Evolutionary conservation across 2,113 vertebrate species (phyloP), one percentile per base, ranked within the genome.

Genomic region (Lanius collurio): DNA sequence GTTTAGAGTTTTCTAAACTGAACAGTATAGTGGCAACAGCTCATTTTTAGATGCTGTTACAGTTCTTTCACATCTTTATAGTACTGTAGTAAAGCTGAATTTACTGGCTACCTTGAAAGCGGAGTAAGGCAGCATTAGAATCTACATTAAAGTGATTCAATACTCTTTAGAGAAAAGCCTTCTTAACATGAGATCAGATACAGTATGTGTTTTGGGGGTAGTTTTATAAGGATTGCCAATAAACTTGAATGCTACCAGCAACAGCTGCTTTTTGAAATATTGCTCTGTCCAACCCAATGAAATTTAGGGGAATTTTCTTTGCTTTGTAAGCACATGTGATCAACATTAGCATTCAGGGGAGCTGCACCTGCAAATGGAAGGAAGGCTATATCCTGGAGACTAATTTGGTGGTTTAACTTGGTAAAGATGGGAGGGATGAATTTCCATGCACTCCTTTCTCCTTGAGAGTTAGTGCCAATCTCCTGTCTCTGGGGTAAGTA

Each of bases 31-130:
- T 81, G 93, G 90, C 95, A 97, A 96, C 96, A 98, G 95, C 93
- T 98, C 97, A 94, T 96, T 97, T 98, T 97, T 95, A 96, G 95
- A 94, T 97, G 90, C 90, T 97, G 69, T 97, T 97, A 96, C 89
- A 84, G 93, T 94, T 96, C 93, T 97, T 97, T 97, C 95, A 95
- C 95, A 93, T 97, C 97, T 98, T 97, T 98, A 97, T 97, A 96
- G 97, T 96, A 92, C 81, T 91, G 71, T 97, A 97, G 95, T 98
- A 98, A 98, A 98, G 95, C 84, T 94, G 95, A 97, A 98, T 98
- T 98, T 98, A 98, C 95, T 96, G 92, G 95, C 86, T 97, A 80
- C 89, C 94, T 97, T 97, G 97, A 97, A 98, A 97, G 96, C 6
- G 6, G 96, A 95, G 96, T 95, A 95, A 97, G 80, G 64, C 74